Conservation (phyloP, 2,113 vertebrate species). For the Meles meles region DNA sequence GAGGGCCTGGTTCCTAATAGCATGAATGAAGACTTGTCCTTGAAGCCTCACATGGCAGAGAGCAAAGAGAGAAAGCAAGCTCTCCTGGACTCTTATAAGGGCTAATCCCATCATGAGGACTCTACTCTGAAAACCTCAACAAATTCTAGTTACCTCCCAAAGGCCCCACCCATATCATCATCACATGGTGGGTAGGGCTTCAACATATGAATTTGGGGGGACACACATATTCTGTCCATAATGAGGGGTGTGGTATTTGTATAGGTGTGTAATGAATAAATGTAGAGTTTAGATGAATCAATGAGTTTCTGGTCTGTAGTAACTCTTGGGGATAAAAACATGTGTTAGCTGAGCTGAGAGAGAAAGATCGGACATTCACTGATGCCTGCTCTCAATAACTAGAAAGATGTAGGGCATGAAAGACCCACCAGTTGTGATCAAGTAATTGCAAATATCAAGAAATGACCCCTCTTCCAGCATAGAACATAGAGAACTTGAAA, state of each 20-base stretch:
- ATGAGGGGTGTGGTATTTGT: not conserved
- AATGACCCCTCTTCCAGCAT: fast-evolving
- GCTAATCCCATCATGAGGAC: not conserved
- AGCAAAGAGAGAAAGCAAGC: not conserved
- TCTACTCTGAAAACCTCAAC: not conserved
- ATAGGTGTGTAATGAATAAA: not conserved
- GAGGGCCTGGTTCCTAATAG: not conserved
- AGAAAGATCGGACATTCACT: not conserved
- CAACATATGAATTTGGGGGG: not conserved
- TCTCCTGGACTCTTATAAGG: not conserved
- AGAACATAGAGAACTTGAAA: not conserved
- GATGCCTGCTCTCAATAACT: not conserved
- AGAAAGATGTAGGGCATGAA: not conserved
- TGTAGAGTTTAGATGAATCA: not conserved
- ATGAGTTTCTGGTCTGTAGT: not conserved
- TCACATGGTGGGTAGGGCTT: not conserved
- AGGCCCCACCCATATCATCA: not conserved
- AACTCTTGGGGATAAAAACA: not conserved
- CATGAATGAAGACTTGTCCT: no score
- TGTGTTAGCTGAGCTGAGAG: not conserved
- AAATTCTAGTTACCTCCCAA: not conserved
- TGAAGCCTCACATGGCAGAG: not conserved
- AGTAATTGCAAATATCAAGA: not conserved
- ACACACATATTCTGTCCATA: not conserved
- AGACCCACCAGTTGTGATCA: not conserved